Conservation (phyloP, 1,140 invertebrate species). For the Harlomillsia oculata region DNA sequence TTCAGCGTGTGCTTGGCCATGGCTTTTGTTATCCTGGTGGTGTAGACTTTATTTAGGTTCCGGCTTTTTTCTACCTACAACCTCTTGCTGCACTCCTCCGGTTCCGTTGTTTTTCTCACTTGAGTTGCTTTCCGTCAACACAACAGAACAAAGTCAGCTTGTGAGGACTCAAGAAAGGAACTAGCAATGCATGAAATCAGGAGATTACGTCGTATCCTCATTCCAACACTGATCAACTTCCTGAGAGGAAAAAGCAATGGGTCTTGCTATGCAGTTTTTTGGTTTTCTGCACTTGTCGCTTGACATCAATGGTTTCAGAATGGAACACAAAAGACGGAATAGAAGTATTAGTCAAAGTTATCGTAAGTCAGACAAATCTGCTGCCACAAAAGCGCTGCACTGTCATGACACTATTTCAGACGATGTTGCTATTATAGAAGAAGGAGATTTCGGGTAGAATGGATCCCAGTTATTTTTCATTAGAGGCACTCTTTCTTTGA, state of each 20-base stretch:
- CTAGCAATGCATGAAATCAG: constrained; percentile 27
- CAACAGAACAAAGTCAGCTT: constrained; percentile 4
- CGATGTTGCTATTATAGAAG: too few relatives aligned
- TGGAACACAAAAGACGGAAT: not conserved
- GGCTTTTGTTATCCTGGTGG: not conserved
- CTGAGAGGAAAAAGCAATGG: too few relatives aligned
- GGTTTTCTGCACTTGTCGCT: not conserved
- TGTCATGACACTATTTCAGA: too few relatives aligned
- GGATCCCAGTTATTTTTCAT: too few relatives aligned
- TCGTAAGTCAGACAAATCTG: not conserved
- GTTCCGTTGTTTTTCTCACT: constrained; percentile 3
- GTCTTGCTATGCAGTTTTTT: too few relatives aligned
- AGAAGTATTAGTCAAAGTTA: not conserved
- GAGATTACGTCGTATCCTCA: constrained; percentile 25
- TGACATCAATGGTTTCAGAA: not conserved
- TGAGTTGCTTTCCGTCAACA: not conserved
- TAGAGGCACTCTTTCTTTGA: too few relatives aligned
- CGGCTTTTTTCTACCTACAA: not conserved
- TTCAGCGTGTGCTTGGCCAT: not conserved
- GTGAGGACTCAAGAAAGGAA: constrained; percentile 24
- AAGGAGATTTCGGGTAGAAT: too few relatives aligned
- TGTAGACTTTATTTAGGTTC: not conserved
- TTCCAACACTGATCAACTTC: constrained; percentile 7
- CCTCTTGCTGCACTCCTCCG: not conserved
- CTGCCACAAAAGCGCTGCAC: too few relatives aligned